A percentile compares a stretch with the other conserved stretches of the same genome.
Evolutionary conservation across 1,140 invertebrate species (phyloP).

Genomic region (Chrysopa pallens): DNA sequence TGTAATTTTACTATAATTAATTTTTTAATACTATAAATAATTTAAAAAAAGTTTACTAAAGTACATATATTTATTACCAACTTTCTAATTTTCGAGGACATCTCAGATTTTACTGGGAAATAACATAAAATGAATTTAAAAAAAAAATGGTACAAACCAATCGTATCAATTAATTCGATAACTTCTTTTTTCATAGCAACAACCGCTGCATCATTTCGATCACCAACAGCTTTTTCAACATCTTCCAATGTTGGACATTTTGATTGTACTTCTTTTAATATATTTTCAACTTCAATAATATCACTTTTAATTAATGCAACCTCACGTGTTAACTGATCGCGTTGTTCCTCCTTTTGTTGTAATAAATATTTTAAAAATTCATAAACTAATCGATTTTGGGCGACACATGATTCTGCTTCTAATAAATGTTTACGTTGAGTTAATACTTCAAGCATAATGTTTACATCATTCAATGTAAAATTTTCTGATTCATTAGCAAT

Average conservation of each 20-base stretch:
- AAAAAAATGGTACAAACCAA: constrained; percentile 14
- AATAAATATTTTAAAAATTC: constrained; percentile 69
- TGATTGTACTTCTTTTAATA: constrained; percentile 48
- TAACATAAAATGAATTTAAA: too few relatives aligned
- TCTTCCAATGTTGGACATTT: constrained; percentile 27
- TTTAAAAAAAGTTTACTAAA: too few relatives aligned
- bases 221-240: constrained; percentile 20
- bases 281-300: constrained; percentile 58
- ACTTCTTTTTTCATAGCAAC: constrained; percentile 36
- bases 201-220: constrained; percentile 22
- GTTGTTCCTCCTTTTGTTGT: constrained; percentile 55
- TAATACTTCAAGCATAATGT: constrained; percentile 63
- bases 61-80: too few relatives aligned
- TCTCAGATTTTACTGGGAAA: too few relatives aligned
- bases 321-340: constrained; percentile 43
- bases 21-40: too few relatives aligned
- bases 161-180: constrained; percentile 35
- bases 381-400: constrained; percentile 62
- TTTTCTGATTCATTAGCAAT: constrained; percentile 48
- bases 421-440: constrained; percentile 60
- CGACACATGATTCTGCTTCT: constrained; percentile 58
- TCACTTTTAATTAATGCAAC: constrained; percentile 63
- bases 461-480: constrained; percentile 60
- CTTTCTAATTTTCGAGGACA: too few relatives aligned
- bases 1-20: too few relatives aligned